These are phyloP conservation scores for Menura novaehollandiae DNA, from an alignment of 2,113 vertebrate species.

Conservation along the genomic window DNA sequence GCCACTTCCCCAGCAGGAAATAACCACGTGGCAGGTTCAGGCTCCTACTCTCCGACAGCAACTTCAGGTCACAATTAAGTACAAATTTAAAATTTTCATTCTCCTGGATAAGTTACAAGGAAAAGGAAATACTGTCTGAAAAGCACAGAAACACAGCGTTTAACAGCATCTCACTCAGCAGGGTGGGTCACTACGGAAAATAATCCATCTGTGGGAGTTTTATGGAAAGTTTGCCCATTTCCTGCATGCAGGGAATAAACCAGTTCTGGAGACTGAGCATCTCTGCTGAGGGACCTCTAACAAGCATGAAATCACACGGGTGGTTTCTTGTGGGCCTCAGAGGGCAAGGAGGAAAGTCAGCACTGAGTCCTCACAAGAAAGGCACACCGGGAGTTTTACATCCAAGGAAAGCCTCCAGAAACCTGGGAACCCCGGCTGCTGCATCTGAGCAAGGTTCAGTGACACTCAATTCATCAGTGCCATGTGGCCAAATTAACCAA, in stretches of 20 bases:
- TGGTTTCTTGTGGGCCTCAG: not conserved
- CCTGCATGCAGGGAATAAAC: accelerated
- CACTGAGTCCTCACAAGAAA: not conserved
- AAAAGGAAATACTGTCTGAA: not conserved
- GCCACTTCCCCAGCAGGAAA: not conserved
- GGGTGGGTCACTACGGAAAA: not conserved
- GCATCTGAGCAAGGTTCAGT: not conserved
- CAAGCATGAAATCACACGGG: accelerated
- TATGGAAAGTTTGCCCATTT: not conserved
- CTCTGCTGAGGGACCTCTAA: not conserved
- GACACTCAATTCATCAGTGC: not conserved
- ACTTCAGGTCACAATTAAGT: not conserved
- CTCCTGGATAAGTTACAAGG: not conserved
- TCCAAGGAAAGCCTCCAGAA: not conserved
- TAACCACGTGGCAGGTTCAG: not conserved
- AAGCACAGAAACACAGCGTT: not conserved
- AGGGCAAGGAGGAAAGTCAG: not conserved
- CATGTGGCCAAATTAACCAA: not conserved
- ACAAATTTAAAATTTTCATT: not conserved
- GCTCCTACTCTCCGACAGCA: not conserved
- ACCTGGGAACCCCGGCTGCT: not conserved
- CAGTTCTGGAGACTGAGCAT: not conserved
- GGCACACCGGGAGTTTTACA: accelerated
- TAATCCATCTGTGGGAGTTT: not conserved
- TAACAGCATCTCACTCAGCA: not conserved